Evolutionary conservation across 2,888 invertebrate species (phyloP).

Genomic region (Pseudococcus longispinus): DNA sequence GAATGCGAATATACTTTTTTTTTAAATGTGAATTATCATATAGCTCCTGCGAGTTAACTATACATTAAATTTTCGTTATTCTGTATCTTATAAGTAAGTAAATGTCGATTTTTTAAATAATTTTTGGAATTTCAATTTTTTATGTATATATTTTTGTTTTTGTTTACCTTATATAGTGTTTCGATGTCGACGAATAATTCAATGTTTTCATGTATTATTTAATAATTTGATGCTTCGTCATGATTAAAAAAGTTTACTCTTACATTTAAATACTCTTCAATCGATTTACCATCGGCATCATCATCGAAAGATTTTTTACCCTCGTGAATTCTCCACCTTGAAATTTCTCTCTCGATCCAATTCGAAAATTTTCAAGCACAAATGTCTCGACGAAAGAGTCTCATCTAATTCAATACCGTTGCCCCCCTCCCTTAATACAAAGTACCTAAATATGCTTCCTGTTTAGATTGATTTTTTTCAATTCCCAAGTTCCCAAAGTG

Average conservation of each 20-base stretch:
- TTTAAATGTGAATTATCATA: conserved; percentile 19
- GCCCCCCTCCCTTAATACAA: not conserved
- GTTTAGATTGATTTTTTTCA: not conserved
- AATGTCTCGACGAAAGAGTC: not conserved
- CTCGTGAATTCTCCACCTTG: not conserved
- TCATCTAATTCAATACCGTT: not conserved
- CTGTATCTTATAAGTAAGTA: conserved; percentile 37
- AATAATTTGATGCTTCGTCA: conserved; percentile 22
- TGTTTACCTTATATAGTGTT: conserved; percentile 33
- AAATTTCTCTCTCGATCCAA: not conserved
- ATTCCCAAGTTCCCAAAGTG: not conserved
- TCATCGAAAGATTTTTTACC: not conserved
- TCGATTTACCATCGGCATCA: not conserved
- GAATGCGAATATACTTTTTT: not conserved
- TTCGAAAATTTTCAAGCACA: not conserved
- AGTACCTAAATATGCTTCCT: not conserved
- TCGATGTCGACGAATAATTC: conserved; percentile 33
- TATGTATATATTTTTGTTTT: conserved; percentile 43
- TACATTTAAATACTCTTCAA: not conserved
- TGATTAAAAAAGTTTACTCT: not conserved
- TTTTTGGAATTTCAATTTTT: conserved; percentile 42
- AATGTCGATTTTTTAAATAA: conserved; percentile 45
- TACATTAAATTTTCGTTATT: conserved; percentile 37
- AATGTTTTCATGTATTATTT: conserved; percentile 7
- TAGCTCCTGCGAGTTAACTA: conserved; percentile 29